Evolutionary conservation across 2,113 vertebrate species (phyloP), one percentile per base, ranked within the genome.

Genomic region (Pedionomus torquatus): DNA sequence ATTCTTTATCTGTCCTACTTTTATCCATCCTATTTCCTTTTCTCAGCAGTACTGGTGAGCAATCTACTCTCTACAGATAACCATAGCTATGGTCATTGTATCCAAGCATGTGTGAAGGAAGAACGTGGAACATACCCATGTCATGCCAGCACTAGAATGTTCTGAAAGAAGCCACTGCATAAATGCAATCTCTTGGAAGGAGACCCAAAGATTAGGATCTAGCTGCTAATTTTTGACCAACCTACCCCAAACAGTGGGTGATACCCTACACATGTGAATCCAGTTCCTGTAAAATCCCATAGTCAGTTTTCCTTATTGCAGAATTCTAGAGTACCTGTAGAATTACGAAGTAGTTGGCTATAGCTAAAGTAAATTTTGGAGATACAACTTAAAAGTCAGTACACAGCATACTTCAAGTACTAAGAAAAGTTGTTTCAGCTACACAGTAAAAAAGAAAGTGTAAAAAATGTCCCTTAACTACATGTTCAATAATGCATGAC

Each of bases 391-490:
- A 64, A 80, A 86, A 89, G 51, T 81, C 65, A 86, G 28, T 69
- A n/a, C 33, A 80, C 31, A 64, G 57, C 11, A 76, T 87, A 92
- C 63, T 68, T 81, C 71, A 87, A 74, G 63, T 86, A 93, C 58
- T 52, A 92, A 70, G 63, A 90, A 33, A 87, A 60, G 33, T 55
- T 76, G 80, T 85, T 91, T 93, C 49, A 97, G 90, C 89, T 96
- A 93, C 49, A 88, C 21, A 46, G 41, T 35, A 65, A 79, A 61
- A 58, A 85, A 48, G n/a, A n/a, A 55, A 21, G 28, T 81, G 71
- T 87, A 65, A 97, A 88, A 83, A 96, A 83, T 44, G 83, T 69
- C 52, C 48, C 57, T 90, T 71, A 96, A 92, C 89, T 83, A 95
- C 86, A 82, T 69, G 44, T 91, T 95, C 87, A 96, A 31, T 84